Evolutionary conservation across 2,888 invertebrate species (phyloP).

Genomic region (Pseudococcus viburni): DNA sequence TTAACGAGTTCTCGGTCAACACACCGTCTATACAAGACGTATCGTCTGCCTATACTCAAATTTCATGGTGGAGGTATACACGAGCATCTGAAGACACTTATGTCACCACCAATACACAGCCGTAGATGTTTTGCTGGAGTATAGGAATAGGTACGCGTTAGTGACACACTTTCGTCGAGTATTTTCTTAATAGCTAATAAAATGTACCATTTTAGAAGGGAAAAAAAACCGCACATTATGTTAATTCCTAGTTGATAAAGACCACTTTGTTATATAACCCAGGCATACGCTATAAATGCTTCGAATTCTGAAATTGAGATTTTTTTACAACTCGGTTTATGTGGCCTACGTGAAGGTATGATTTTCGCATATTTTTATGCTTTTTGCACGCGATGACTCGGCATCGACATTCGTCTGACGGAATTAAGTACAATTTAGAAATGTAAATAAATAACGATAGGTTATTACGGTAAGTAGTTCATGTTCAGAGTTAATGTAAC

Average conservation of each 20-base stretch:
- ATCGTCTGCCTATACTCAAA: constrained; percentile 43
- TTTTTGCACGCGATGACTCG: background rate
- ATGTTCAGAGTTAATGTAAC: background rate
- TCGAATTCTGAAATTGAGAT: background rate
- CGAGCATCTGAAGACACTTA: constrained; percentile 32
- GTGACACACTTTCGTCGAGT: constrained; percentile 54
- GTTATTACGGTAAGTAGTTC: too few species aligned
- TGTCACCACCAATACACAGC: constrained; percentile 37
- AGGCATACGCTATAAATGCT: background rate
- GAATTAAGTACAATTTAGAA: background rate
- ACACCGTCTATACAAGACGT: constrained; percentile 33
- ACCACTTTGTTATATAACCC: constrained; percentile 33
- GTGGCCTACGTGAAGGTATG: background rate
- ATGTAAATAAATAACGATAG: background rate
- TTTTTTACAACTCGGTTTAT: background rate
- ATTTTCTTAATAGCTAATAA: constrained; percentile 56
- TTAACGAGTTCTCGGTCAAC: constrained; percentile 50
- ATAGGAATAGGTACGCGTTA: background rate
- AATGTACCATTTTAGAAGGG: constrained; percentile 22
- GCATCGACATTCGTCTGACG: background rate
- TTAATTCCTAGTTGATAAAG: constrained; percentile 31
- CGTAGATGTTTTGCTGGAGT: background rate
- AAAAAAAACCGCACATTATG: constrained; percentile 25
- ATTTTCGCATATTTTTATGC: background rate
- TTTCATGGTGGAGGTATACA: constrained; percentile 26